phyloP scores from a whole-genome alignment of 2,113 vertebrate genomes.

The Tringa solitaria region DNA sequence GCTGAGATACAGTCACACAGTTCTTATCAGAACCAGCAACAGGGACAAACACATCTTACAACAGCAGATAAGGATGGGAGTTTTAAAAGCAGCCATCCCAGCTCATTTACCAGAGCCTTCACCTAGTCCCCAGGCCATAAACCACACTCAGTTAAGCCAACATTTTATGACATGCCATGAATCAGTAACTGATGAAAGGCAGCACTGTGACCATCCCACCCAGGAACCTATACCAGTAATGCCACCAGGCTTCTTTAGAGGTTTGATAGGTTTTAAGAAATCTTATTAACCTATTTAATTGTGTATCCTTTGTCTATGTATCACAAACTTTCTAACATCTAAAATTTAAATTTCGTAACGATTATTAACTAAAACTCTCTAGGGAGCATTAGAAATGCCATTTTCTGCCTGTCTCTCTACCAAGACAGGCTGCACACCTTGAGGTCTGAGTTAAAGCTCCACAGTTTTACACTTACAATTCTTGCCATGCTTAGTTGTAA shows the following conservation, averaged over 20 bases:
- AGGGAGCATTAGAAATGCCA: background rate
- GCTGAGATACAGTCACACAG: background rate
- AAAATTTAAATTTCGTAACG: background rate
- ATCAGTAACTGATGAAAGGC: background rate
- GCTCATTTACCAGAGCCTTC: background rate
- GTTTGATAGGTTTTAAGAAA: background rate
- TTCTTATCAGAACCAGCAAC: background rate
- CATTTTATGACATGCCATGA: background rate
- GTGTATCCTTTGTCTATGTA: background rate
- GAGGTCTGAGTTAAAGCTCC: background rate
- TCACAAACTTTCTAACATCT: too few species aligned
- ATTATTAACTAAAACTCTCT: background rate
- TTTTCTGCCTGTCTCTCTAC: background rate
- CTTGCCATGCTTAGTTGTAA: conserved; percentile 97
- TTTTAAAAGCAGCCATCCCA: background rate
- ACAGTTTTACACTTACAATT: conserved; percentile 78
- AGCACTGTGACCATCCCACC: background rate
- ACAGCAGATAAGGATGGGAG: background rate
- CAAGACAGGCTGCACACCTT: background rate
- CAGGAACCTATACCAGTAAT: background rate
- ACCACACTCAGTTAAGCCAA: background rate
- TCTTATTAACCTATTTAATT: background rate
- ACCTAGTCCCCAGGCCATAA: background rate
- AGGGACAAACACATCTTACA: background rate
- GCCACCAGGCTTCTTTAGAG: background rate